Evolutionary conservation across 1,140 invertebrate species (phyloP).

Genomic region (Lucilia sericata): DNA sequence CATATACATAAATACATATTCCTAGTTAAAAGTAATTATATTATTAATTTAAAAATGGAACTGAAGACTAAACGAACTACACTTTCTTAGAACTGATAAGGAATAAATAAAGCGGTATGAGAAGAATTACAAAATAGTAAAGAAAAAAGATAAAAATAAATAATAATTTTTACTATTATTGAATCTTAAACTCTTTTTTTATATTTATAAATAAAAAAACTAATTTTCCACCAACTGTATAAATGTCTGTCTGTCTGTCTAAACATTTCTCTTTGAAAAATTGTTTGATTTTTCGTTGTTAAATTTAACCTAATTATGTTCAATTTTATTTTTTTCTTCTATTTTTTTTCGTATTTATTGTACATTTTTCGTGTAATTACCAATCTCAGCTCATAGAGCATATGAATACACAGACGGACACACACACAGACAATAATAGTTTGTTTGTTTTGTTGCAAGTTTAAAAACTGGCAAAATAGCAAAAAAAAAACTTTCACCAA

Average conservation of each 20-base stretch:
- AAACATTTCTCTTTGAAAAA: not conserved
- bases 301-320: constrained; percentile 27
- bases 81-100: not conserved
- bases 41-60: not conserved
- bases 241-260: not conserved
- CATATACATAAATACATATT: no score
- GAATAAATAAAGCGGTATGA: not conserved
- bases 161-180: no score
- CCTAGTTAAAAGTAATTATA: not conserved
- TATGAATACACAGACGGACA: not conserved
- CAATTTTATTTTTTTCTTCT: not conserved
- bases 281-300: not conserved
- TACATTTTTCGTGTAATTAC: constrained; percentile 8
- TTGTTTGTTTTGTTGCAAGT: not conserved
- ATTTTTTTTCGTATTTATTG: not conserved
- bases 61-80: not conserved
- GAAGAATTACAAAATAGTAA: not conserved
- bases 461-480: not conserved
- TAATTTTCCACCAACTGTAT: not conserved
- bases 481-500: constrained; percentile 23
- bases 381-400: constrained; percentile 18
- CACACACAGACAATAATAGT: not conserved
- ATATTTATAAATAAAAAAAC: not conserved
- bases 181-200: not conserved
- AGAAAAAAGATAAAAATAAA: not conserved